These are phyloP conservation scores for Drosophila pruinosa DNA, from an alignment of 1,140 invertebrate species.

Conservation along the genomic window DNA sequence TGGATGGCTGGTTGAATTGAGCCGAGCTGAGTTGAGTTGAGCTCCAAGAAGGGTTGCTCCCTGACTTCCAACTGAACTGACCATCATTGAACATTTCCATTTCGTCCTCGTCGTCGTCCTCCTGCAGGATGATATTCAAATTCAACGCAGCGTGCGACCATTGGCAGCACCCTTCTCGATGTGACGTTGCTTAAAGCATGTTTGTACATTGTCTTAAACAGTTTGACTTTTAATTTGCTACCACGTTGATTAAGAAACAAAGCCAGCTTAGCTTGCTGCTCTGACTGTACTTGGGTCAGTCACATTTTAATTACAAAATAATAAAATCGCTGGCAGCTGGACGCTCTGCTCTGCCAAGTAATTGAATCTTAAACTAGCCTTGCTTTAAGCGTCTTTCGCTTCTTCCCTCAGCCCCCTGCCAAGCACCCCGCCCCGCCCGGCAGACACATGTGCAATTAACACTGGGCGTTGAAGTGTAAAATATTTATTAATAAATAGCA, in stretches of 20 bases:
- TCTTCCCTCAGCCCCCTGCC: neutral
- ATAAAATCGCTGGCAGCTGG: neutral
- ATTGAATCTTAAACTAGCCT: constrained; percentile 1
- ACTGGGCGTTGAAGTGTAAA: constrained; percentile 74
- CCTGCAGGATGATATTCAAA: constrained; percentile 69
- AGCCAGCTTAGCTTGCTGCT: neutral
- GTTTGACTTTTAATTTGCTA: constrained; percentile 79
- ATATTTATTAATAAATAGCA: constrained; percentile 79
- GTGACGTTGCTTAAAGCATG: constrained; percentile 55
- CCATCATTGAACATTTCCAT: constrained; percentile 18
- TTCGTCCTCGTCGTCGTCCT: neutral
- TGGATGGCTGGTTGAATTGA: constrained; percentile 39
- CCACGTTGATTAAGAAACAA: constrained; percentile 60
- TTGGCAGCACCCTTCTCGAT: constrained; percentile 48
- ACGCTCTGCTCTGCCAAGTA: constrained; percentile 18
- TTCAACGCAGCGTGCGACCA: constrained; percentile 62
- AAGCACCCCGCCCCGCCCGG: neutral
- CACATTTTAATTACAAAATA: constrained; percentile 65
- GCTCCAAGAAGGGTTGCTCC: constrained; percentile 52
- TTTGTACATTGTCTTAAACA: constrained; percentile 78
- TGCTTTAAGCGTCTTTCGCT: constrained; percentile 53
- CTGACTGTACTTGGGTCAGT: constrained; percentile 1
- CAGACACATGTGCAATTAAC: constrained; percentile 61
- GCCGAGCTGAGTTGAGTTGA: constrained; percentile 24
- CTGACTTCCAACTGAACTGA: constrained; percentile 20